Evolutionary conservation across 2,888 invertebrate genomes (phyloP), one percentile per base, ranked within the genome.

Genomic region (Plagodis pulveraria): DNA sequence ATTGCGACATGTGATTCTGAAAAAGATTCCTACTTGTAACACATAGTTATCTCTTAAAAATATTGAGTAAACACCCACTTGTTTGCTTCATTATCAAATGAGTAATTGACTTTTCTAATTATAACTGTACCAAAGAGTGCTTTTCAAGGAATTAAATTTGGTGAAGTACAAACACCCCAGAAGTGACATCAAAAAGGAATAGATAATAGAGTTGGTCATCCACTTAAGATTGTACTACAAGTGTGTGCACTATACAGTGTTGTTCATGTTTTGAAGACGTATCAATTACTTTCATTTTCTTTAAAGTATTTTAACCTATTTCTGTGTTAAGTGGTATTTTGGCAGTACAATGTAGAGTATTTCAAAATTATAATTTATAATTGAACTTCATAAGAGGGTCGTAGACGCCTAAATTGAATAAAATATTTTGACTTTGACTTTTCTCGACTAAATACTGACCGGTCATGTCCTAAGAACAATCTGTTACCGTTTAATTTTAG

Each of bases 251-350:
- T 59, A 53, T 62, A 57, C 36, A 58, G 12, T 59, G 56, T 58
- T 65, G 62, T 67, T 61, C 55, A 59, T 57, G 56, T 67, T 56
- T 55, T 63, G 42, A 52, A 52, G 55, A 48, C 22, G 32, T 34
- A 40, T 50, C 6, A 44, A 56, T 52, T 47, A 51, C 55, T 50
- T 59, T 59, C 35, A 40, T 38, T 55, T 51, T 55, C 50, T 32
- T 36, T 44, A 41, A 6, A 42, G 35, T 45, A 42, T 35, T 12
- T 47, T 35, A 33, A 22, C 34, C 45, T 22, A 45, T 34, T 45
- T 34, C 10, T 35, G 22, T 22, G 4, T 4, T 22, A 22, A 22
- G 22, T 22, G 22, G n/a, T n/a, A n/a, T n/a, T n/a, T n/a, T n/a
- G n/a, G n/a, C n/a, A n/a, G n/a, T n/a, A n/a, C n/a, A n/a, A n/a